phyloP scores from a whole-genome alignment of 2,888 invertebrate genomes.

The Dicroscelio sp. region DNA sequence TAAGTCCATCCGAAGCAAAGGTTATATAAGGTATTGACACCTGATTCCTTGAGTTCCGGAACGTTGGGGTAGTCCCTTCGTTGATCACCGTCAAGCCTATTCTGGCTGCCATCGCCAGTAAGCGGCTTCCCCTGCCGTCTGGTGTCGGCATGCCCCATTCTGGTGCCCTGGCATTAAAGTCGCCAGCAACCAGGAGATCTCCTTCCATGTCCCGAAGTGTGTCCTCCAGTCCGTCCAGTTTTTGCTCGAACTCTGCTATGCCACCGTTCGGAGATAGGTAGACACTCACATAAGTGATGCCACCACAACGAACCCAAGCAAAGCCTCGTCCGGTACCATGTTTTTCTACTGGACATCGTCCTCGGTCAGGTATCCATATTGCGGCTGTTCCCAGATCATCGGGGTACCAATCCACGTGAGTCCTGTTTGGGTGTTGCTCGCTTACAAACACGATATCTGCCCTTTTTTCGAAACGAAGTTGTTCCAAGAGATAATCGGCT shows the following conservation, averaged over 20 bases:
- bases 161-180: conserved; percentile 70
- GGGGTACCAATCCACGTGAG: conserved; percentile 33
- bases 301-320: conserved; percentile 52
- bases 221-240: conserved; percentile 32
- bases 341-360: background rate
- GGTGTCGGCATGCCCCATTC: conserved; percentile 83
- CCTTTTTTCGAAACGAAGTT: conserved; percentile 40
- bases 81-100: conserved; percentile 62
- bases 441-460: conserved; percentile 40
- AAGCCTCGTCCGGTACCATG: conserved; percentile 47
- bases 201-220: conserved; percentile 29
- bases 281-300: conserved; percentile 48
- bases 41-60: conserved; percentile 57
- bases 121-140: conserved; percentile 79
- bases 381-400: conserved; percentile 69
- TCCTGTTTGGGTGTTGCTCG: conserved; percentile 29
- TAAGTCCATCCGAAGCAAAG: conserved; percentile 55
- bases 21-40: conserved; percentile 72
- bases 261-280: conserved; percentile 76
- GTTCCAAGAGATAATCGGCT: conserved; percentile 68
- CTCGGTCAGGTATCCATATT: conserved; percentile 50
- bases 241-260: conserved; percentile 45
- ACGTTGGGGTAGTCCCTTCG: conserved; percentile 59
- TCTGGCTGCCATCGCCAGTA: conserved; percentile 82
- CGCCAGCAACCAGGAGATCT: conserved; percentile 62